Evolutionary conservation across 2,888 invertebrate species (phyloP), one percentile per base, ranked within the genome.

Genomic region (Nemotelus pantherinus): DNA sequence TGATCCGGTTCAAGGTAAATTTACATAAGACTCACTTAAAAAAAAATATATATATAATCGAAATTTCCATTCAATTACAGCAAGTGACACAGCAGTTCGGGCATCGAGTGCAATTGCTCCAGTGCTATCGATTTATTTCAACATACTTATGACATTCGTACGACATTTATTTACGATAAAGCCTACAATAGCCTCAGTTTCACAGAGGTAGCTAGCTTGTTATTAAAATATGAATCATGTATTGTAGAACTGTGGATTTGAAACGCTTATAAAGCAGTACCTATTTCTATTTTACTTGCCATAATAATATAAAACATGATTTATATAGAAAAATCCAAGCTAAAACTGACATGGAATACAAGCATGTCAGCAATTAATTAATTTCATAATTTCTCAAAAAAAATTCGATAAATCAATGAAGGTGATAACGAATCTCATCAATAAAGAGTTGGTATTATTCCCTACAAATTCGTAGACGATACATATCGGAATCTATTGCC

Each of bases 1-100:
- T 80, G 92, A 93, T 86, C 89, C 92, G 84, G 92, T 92, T 82
- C 91, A 92, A 89, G 92, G 92, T 92, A 87, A 84, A 87, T 87
- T 86, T 84, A 85, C 85, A 83, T 85, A 86, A 86, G 87, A 86
- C 85, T 83, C 84, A 83, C 87, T 87, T 86, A 85, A 87, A 82
- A 85, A 86, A 82, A 86, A 86, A 85, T 83, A 63, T 63, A 41
- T 87, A 84, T 86, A 87, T 86, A 85, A 86, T 85, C 83, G 86
- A 87, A 84, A 86, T 85, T 83, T 86, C 84, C 85, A 85, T 85
- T 83, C 84, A 82, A 86, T 86, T 82, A 86, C 86, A 87, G 86
- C 87, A 84, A 83, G 83, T 81, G 81, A 80, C 82, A 70, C 80
- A 81, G 80, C 81, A 80, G 67, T 79, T 80, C 74, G 78, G 80